These are phyloP conservation scores for Drosophila helvetica DNA, from an alignment of 2,888 invertebrate species.

Conservation along the genomic window DNA sequence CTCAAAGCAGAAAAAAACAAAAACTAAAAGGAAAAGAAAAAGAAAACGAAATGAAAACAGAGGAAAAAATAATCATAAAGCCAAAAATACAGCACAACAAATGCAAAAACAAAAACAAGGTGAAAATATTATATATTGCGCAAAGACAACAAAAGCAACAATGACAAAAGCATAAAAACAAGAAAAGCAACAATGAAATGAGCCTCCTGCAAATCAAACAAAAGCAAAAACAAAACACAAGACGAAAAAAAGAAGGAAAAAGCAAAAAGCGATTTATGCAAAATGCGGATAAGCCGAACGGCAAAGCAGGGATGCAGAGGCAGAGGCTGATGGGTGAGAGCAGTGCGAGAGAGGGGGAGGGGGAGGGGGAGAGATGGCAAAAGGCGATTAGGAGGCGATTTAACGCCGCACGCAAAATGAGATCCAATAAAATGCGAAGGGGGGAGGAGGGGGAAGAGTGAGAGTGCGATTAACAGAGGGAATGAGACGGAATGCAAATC, in stretches of 20 bases:
- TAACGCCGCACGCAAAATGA: constrained; percentile 71
- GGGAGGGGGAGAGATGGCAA: constrained; percentile 12
- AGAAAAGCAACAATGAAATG: no score
- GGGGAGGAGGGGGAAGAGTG: not conserved
- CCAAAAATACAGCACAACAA: constrained; percentile 32
- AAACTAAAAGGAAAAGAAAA: constrained; percentile 26
- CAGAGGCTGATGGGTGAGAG: not conserved
- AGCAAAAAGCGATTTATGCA: constrained; percentile 65
- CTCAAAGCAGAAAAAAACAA: constrained; percentile 31
- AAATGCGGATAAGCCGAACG: constrained; percentile 38
- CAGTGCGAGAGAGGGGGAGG: not conserved
- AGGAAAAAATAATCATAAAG: constrained; percentile 38
- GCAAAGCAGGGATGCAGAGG: not conserved
- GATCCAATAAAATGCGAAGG: constrained; percentile 65
- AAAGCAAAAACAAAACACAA: constrained; percentile 10
- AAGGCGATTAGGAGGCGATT: constrained; percentile 59
- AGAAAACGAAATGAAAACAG: constrained; percentile 38
- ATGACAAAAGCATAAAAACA: no score
- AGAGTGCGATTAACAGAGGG: constrained; percentile 9
- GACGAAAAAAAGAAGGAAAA: constrained; percentile 25
- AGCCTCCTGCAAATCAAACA: no score
- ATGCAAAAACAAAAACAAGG: constrained; percentile 51
- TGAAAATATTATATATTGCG: constrained; percentile 52
- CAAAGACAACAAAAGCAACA: constrained; percentile 11
- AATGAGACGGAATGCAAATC: constrained; percentile 40